Conservation (phyloP, 1,140 invertebrate species). For the Diorhabda sublineata region DNA sequence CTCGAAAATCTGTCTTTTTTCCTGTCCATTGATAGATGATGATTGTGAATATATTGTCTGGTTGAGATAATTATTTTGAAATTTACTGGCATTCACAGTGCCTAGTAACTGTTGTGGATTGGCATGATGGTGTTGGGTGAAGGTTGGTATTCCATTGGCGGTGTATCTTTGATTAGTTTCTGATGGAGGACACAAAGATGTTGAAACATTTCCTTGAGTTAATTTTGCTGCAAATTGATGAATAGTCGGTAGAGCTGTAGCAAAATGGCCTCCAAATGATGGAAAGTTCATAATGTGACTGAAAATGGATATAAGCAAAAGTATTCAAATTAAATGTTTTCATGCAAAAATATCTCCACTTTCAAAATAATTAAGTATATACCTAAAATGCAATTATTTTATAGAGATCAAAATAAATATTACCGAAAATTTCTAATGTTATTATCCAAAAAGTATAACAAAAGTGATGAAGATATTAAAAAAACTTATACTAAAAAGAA, state of each 20-base stretch:
- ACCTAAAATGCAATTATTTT: no score
- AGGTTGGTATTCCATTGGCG: conserved; percentile 44
- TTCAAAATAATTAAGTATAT: no score
- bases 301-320: background rate
- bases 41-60: conserved; percentile 33
- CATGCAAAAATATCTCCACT: no score
- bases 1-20: conserved; percentile 40
- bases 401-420: no score
- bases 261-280: conserved; percentile 61
- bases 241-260: conserved; percentile 58
- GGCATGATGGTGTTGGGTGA: conserved; percentile 45
- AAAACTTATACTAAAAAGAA: no score
- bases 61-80: conserved; percentile 38
- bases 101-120: conserved; percentile 40
- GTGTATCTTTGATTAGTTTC: conserved; percentile 43
- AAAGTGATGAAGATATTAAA: no score
- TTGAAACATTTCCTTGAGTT: conserved; percentile 50
- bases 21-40: conserved; percentile 33
- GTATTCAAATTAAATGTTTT: no score
- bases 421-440: no score
- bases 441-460: no score
- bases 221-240: conserved; percentile 59
- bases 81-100: conserved; percentile 36
- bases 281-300: conserved; percentile 57
- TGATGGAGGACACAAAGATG: conserved; percentile 31